Base-by-base conservation (phyloP, 2,113 vertebrate species). In the Tragelaphus buxtoni region DNA sequence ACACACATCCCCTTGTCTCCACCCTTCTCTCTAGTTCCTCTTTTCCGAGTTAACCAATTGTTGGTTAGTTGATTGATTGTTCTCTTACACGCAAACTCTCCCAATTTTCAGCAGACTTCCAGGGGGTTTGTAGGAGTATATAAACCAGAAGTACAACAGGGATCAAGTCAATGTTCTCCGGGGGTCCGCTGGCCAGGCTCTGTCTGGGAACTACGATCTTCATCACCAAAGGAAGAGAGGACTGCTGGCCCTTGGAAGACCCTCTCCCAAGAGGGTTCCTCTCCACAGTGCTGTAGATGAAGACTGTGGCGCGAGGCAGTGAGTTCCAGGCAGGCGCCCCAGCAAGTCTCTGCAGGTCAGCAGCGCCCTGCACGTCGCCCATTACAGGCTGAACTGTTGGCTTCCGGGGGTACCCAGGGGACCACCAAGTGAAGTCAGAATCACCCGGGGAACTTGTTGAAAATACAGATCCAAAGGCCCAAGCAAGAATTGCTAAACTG, bases 71-170 rank as follows among this genome's bases (percentile, higher is more conserved):
- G 49, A n/a, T 9, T 47, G 51, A n/a, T 12, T n/a, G 20, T 42
- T 55, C 51, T 61, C 20, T 42, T 17, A 26, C n/a, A 0, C 1
- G 0, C 1, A 0, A 9, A 39, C 42, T 13, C 51, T 24, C n/a
- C 22, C n/a, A 7, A n/a, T 60, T 82, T 45, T 61, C 28, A 35
- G 42, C 7, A 56, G 60, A 35, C 26, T 76, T 93, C 17, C 12
- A 86, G 9, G 39, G 28, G 7, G 4, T 11, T 72, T 77, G 61
- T 32, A 93, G 28, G 76, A 83, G 47, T 4, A 55, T 9, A 26
- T 69, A 82, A 81, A 94, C 53, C 60, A 89, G 39, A 20, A n/a
- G 24, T 3, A 63, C 30, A 51, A 13, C 42, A 22, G 9, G 1
- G 18, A 76, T 22, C 35, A 39, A 55, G 49, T 51, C 39, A 49